Base-by-base conservation (phyloP, 2,888 invertebrate genomes). In the Nymphalis urticae region DNA sequence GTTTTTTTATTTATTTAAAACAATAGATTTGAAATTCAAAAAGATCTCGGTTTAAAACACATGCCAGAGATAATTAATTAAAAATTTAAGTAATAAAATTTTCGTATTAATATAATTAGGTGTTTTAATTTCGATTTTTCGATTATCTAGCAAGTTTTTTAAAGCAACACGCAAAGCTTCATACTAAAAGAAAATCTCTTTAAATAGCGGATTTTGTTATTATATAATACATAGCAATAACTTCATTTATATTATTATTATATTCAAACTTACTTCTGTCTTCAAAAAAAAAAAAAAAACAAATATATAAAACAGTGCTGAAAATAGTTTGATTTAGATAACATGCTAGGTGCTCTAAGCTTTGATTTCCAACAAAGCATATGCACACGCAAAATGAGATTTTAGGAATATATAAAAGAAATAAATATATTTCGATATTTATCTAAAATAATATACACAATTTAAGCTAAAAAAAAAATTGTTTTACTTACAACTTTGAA, bases 161-260 rank as follows among this genome's bases (percentile, higher is more conserved):
- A 19, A 66, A 66, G 66, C 66, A 16, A 66, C 61, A 54, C 53
- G 47, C 32, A 66, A 66, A 66, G 61, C 53, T 21, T 53, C 19
- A 32, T 6, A 27, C 48, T 32, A 19, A 62, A 61, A 42, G 4
- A 0, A 42, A 53, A 24, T 7, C 17, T 47, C 48, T 17, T 32
- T 6, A 17, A 21, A 19, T 10, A 54, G 53, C 10, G 2, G 21
- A 7, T 54, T 54, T 16, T 1, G 3, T 21, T 51, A 1, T 21
- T 21, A 51, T 19, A 21, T 21, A 9, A 21, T 21, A 51, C 19
- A 51, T 51, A 51, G 51, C 51, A 51, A 51, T 19, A 10, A 51
- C 7, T 19, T 51, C 6, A 51, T 21, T 21, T 51, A 0, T 21
- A 9, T 51, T 51, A 21, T 19, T 21, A 51, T 9, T 51, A 9